Conservation (phyloP, 2,888 invertebrate species). For the Hydroisotoma schaefferi region DNA sequence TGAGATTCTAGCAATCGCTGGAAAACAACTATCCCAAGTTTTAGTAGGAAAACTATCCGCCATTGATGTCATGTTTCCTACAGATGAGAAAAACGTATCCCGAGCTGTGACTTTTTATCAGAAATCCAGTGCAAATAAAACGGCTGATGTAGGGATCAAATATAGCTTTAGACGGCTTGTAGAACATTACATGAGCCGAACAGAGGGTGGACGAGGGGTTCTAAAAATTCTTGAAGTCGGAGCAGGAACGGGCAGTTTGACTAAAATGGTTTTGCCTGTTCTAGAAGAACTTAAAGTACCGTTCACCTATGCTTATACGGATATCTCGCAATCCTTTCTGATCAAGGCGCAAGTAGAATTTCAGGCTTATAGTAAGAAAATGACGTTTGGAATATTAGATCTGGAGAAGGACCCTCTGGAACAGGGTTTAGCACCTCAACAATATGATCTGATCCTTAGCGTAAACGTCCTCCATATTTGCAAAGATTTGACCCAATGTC, state of each 20-base stretch:
- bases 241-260: constrained; percentile 14
- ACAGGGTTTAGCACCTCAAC: constrained; percentile 12
- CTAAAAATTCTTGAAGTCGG: constrained; percentile 17
- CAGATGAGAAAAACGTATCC: not conserved
- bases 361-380: not conserved
- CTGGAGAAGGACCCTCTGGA: constrained; percentile 17
- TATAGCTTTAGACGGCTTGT: not conserved
- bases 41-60: not conserved
- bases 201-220: not conserved
- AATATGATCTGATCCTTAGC: constrained; percentile 14
- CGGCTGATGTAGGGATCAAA: too few relatives aligned
- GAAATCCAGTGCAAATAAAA: not conserved
- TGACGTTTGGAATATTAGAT: constrained; percentile 5
- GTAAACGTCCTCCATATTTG: constrained; percentile 12
- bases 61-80: not conserved
- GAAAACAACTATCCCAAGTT: not conserved
- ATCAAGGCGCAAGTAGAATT: constrained; percentile 13
- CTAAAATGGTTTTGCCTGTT: constrained; percentile 1
- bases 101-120: not conserved
- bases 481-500: not conserved
- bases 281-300: constrained; percentile 7
- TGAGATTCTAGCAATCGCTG: not conserved
- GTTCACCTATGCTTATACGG: constrained; percentile 22
- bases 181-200: not conserved
- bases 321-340: constrained; percentile 17